Percentiles rank a stretch among this genome's conserved stretches.
Conservation (phyloP, 2,888 invertebrate species). For the Seira musarum region DNA sequence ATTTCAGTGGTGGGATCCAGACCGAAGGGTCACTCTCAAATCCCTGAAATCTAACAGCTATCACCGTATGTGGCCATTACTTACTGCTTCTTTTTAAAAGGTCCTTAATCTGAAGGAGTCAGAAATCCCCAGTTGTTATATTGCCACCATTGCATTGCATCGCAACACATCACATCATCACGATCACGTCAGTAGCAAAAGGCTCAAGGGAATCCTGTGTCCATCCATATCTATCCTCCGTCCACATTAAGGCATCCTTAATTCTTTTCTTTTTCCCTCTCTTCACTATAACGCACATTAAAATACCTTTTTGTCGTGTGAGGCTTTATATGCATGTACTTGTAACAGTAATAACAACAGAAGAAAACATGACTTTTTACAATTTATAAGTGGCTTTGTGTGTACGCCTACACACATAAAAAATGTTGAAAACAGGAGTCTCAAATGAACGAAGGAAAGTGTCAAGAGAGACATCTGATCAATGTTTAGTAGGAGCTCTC, state of each 20-base stretch:
- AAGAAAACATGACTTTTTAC: background rate
- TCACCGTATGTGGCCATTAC: constrained; percentile 70
- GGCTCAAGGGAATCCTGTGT: background rate
- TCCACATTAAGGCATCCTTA: background rate
- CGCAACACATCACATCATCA: constrained; percentile 31
- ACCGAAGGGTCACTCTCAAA: constrained; percentile 67
- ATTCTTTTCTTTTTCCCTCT: no score
- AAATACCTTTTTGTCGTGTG: constrained; percentile 9
- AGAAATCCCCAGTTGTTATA: constrained; percentile 64
- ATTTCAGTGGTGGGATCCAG: constrained; percentile 62
- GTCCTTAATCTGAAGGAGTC: constrained; percentile 63
- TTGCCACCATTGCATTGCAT: no score
- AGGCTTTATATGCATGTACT: constrained; percentile 35
- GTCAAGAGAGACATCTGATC: constrained; percentile 70
- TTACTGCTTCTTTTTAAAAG: constrained; percentile 60
- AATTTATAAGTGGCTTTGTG: background rate
- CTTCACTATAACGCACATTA: constrained; percentile 23
- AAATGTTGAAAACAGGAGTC: constrained; percentile 42
- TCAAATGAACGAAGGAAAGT: constrained; percentile 63
- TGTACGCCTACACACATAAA: constrained; percentile 31
- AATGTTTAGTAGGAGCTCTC: constrained; percentile 62
- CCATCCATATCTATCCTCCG: background rate
- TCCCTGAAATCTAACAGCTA: constrained; percentile 54
- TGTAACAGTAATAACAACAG: constrained; percentile 38
- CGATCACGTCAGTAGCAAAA: background rate